phyloP scores from a whole-genome alignment of 1,140 invertebrate genomes.

The Steinernema feltiae region DNA sequence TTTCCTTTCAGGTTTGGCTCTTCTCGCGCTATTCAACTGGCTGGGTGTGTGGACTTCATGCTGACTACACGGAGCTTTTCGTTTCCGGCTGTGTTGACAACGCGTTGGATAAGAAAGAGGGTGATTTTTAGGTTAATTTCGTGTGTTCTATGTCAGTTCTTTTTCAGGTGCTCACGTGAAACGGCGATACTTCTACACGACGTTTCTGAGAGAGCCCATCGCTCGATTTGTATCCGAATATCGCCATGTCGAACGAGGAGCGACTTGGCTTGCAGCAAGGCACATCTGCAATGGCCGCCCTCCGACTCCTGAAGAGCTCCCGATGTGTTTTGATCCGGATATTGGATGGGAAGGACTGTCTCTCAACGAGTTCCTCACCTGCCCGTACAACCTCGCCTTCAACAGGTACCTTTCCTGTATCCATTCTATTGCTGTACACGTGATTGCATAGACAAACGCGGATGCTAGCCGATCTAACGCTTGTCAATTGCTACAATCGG shows the following conservation, averaged over 20 bases:
- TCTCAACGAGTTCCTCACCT: constrained; percentile 78
- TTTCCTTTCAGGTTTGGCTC: constrained; percentile 71
- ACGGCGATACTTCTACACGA: constrained; percentile 82
- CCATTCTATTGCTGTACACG: too few relatives aligned
- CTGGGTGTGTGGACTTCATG: constrained; percentile 96
- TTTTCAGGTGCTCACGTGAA: constrained; percentile 42
- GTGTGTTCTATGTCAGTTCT: neutral
- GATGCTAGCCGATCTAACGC: constrained; percentile 87
- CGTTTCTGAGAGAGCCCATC: constrained; percentile 83
- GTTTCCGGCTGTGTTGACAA: constrained; percentile 65
- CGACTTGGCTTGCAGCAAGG: constrained; percentile 78
- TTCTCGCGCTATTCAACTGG: constrained; percentile 97
- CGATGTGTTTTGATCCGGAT: constrained; percentile 61
- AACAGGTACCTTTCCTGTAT: constrained; percentile 78
- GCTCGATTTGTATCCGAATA: constrained; percentile 84
- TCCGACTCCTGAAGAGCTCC: constrained; percentile 67
- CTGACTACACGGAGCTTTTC: constrained; percentile 93
- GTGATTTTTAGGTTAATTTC: constrained; percentile 23
- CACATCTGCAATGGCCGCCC: constrained; percentile 76
- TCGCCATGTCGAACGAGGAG: constrained; percentile 87
- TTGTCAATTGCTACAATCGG: constrained; percentile 79
- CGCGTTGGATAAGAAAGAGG: constrained; percentile 59
- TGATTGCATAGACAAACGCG: constrained; percentile 85
- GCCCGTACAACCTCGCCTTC: constrained; percentile 82
- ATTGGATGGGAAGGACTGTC: constrained; percentile 63